Evolutionary conservation across 2,797 vertebrate species (phyloP).

Genomic region (Cercopithecus diana): DNA sequence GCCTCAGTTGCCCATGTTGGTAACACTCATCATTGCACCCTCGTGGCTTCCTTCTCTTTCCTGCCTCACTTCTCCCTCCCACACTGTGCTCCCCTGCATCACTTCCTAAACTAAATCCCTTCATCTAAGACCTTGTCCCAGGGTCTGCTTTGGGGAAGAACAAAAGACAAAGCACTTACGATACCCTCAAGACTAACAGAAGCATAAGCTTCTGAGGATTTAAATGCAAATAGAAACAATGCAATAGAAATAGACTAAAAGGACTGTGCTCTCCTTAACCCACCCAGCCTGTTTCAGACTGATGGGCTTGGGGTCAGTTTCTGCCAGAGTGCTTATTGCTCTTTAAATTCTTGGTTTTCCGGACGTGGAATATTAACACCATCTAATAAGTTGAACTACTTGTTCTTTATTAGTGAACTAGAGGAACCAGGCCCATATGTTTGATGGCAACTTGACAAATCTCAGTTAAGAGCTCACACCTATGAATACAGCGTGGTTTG

Average conservation of each 20-base stretch:
- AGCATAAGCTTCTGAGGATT: not conserved
- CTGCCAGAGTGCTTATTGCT: slow-evolving; percentile 45
- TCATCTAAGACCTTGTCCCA: not conserved
- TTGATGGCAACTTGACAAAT: slow-evolving; percentile 56
- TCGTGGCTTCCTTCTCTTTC: not conserved
- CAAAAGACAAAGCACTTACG: not conserved
- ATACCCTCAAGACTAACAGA: not conserved
- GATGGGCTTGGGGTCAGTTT: not conserved
- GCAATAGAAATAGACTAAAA: slow-evolving; percentile 30
- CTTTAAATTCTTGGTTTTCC: slow-evolving; percentile 60
- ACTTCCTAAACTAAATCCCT: not conserved
- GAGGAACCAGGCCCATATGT: slow-evolving; percentile 35
- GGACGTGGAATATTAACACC: slow-evolving; percentile 69
- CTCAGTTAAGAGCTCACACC: slow-evolving; percentile 45
- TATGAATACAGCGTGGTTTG: slow-evolving; percentile 58
- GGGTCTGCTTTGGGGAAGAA: not conserved
- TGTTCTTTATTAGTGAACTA: slow-evolving; percentile 61
- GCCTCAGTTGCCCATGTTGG: not conserved
- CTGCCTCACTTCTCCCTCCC: not conserved
- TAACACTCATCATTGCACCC: not conserved
- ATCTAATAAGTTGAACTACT: slow-evolving; percentile 62
- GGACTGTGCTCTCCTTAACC: not conserved
- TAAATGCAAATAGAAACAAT: not conserved
- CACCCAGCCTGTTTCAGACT: not conserved
- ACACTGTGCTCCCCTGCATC: not conserved